A percentile compares a stretch with the other conserved stretches of the same genome.
These are phyloP conservation scores for Scelioninae gen. 2 DNA, from an alignment of 2,888 invertebrate species.

Conservation along the genomic window DNA sequence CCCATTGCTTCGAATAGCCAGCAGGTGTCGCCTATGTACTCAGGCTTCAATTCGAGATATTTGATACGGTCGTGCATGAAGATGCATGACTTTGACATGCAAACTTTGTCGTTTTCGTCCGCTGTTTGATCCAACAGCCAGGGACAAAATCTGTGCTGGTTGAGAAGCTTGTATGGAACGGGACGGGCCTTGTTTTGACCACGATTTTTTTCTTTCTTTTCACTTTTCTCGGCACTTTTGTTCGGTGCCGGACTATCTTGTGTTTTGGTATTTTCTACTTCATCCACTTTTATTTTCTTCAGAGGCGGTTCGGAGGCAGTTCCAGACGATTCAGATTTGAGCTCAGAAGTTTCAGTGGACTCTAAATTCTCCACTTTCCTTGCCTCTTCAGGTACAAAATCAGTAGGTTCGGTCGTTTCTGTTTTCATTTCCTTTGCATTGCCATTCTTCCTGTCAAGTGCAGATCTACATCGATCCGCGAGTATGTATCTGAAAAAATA, in stretches of 20 bases:
- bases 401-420: too few species aligned
- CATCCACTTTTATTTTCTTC: constrained; percentile 10
- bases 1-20: constrained; percentile 83
- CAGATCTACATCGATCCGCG: too few species aligned
- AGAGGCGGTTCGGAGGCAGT: constrained; percentile 6
- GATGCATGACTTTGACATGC: constrained; percentile 81
- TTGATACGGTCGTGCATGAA: constrained; percentile 86
- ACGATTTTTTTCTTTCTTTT: constrained; percentile 76
- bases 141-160: constrained; percentile 83
- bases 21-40: constrained; percentile 81
- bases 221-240: constrained; percentile 35
- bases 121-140: constrained; percentile 78
- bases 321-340: background rate
- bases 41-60: constrained; percentile 85
- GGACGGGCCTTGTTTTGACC: constrained; percentile 90
- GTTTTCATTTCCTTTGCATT: too few species aligned
- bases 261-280: background rate
- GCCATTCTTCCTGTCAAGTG: too few species aligned
- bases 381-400: too few species aligned
- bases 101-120: constrained; percentile 76
- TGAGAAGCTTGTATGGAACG: constrained; percentile 80
- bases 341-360: background rate
- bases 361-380: background rate
- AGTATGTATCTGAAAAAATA: too few species aligned
- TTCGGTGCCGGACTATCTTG: background rate